These are phyloP conservation scores for Neocrepidodera transversa DNA, from an alignment of 2,888 invertebrate genomes.

Conservation along the genomic window DNA sequence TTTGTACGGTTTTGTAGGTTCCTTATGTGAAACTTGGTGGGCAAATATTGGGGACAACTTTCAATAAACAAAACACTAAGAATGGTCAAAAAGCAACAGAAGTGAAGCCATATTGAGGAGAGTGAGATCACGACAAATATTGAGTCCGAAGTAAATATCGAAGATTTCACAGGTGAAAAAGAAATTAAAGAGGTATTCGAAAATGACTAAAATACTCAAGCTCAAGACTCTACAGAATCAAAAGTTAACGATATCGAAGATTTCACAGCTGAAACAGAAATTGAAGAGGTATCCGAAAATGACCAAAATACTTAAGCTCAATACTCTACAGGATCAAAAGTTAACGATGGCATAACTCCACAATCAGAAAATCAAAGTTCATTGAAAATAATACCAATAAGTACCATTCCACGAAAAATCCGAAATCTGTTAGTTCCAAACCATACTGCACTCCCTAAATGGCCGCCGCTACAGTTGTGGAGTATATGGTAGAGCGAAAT, in stretches of 20 bases:
- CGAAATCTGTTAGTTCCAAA: background rate
- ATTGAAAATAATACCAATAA: background rate
- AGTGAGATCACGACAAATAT: background rate
- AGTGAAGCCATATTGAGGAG: background rate
- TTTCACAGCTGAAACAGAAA: background rate
- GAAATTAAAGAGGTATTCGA: background rate
- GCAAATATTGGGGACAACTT: constrained; percentile 2
- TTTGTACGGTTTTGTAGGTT: background rate
- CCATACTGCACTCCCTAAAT: too few species aligned
- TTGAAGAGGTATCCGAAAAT: background rate
- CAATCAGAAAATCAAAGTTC: constrained; percentile 7
- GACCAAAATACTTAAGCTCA: too few species aligned
- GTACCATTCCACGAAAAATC: background rate
- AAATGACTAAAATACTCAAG: too few species aligned
- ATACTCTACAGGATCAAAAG: too few species aligned
- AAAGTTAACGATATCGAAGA: background rate
- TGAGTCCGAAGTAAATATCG: background rate
- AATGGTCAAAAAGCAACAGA: background rate
- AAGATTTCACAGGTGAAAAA: background rate
- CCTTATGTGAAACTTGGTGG: background rate
- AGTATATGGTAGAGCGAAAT: too few species aligned
- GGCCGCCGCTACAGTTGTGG: constrained; percentile 1
- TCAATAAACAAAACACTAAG: background rate
- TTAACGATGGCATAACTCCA: constrained; percentile 3
- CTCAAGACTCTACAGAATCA: too few species aligned